Evolutionary conservation across 2,797 vertebrate species (phyloP).

Genomic region (Myotis myotis): DNA sequence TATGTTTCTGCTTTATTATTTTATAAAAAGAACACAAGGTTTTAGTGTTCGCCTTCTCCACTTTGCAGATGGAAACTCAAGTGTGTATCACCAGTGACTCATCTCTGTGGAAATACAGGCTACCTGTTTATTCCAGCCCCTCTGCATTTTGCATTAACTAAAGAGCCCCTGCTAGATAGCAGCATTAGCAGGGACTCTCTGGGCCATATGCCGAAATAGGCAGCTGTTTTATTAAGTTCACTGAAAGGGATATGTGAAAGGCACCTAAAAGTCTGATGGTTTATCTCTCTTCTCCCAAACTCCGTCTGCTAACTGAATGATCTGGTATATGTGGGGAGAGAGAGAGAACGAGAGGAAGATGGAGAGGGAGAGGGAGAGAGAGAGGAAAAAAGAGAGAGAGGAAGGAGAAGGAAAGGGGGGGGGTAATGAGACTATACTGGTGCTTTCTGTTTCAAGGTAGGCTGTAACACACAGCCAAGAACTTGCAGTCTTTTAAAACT

Average conservation of each 20-base stretch:
- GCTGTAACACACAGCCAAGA: not conserved
- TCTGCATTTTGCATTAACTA: not conserved
- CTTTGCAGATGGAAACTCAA: not conserved
- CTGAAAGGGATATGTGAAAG: not conserved
- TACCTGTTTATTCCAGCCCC: not conserved
- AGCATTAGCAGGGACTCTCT: not conserved
- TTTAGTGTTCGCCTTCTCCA: not conserved
- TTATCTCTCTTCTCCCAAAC: not conserved
- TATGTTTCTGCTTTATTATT: not conserved
- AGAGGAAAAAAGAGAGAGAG: not conserved
- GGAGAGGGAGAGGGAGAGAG: not conserved
- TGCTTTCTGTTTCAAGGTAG: not conserved
- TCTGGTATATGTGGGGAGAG: not conserved
- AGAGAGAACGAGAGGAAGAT: fast-evolving
- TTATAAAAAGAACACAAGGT: not conserved
- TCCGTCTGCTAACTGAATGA: not conserved
- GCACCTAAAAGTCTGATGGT: not conserved
- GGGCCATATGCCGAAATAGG: not conserved
- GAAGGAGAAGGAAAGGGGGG: fast-evolving
- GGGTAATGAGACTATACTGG: not conserved
- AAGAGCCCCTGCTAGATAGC: not conserved
- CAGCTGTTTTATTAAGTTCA: constrained; percentile 2
- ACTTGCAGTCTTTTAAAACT: not conserved
- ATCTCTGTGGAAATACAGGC: not conserved
- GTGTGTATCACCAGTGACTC: not conserved